Conservation (phyloP, 2,113 vertebrate genomes). For the Leptocoma aspasia region DNA sequence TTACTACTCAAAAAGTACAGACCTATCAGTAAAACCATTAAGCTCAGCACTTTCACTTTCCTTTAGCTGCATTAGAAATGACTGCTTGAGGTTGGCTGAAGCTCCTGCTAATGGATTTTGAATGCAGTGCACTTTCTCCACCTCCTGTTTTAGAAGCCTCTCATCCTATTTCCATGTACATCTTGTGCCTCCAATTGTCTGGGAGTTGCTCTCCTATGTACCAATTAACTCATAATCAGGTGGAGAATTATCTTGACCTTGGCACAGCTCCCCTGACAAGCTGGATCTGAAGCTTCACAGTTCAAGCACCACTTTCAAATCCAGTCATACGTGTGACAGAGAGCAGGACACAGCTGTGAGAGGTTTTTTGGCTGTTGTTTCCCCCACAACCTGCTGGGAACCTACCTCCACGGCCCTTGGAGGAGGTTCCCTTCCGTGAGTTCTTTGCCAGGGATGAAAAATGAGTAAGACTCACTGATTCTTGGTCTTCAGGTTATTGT, state of each 20-base stretch:
- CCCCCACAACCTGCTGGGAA: too few species aligned
- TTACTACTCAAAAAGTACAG: background rate
- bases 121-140: background rate
- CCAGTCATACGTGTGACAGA: accelerated
- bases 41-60: slow-evolving; percentile 27
- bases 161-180: background rate
- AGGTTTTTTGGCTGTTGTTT: too few species aligned
- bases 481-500: too few species aligned
- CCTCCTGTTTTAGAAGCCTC: slow-evolving; percentile 22
- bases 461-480: too few species aligned
- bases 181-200: background rate
- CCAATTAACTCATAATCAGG: background rate
- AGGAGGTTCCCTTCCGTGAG: too few species aligned
- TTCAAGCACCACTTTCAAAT: background rate
- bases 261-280: background rate
- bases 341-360: background rate
- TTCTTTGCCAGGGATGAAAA: too few species aligned
- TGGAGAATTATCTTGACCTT: background rate
- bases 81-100: slow-evolving; percentile 17
- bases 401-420: too few species aligned
- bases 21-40: background rate
- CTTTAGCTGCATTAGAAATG: slow-evolving; percentile 1
- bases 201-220: background rate
- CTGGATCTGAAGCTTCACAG: background rate
- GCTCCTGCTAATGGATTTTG: slow-evolving; percentile 14